Percentiles rank a stretch among this genome's conserved stretches.
These are phyloP conservation scores for Helicolenus hilgendorfi DNA, from an alignment of 2,797 vertebrate species.

Conservation along the genomic window DNA sequence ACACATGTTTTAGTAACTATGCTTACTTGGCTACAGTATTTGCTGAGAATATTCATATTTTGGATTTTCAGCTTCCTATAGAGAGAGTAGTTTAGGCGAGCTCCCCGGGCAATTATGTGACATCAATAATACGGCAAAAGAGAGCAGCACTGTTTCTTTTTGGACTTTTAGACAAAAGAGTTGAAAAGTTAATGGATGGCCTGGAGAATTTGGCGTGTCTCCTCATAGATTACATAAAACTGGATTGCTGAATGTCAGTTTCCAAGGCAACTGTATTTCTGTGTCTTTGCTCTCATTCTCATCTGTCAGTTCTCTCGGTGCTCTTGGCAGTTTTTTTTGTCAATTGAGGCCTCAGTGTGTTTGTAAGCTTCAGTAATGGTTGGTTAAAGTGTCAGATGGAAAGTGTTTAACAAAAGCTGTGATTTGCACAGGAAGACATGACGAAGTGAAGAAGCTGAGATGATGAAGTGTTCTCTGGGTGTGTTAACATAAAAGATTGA, in stretches of 20 bases:
- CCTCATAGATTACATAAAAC: conserved; percentile 67
- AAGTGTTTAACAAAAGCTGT: conserved; percentile 21
- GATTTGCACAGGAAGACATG: conserved; percentile 4
- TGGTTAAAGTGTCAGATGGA: conserved; percentile 29
- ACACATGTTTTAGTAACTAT: not conserved
- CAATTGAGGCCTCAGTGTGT: conserved; percentile 34
- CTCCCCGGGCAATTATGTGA: not conserved
- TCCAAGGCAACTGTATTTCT: conserved; percentile 80
- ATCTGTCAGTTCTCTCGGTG: conserved; percentile 46
- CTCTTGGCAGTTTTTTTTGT: conserved; percentile 40
- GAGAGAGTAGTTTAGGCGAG: not conserved
- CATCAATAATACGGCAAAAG: conserved; percentile 12
- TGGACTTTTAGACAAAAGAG: conserved; percentile 26
- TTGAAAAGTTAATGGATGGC: conserved; percentile 66
- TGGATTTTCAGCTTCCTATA: not conserved
- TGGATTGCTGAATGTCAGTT: conserved; percentile 69
- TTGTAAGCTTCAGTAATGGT: conserved; percentile 26
- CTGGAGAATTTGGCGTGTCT: conserved; percentile 52
- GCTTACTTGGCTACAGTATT: not conserved
- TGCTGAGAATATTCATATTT: not conserved
- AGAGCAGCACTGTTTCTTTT: not conserved
- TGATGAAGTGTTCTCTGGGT: conserved; percentile 11
- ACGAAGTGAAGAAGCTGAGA: not conserved
- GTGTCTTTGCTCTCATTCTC: conserved; percentile 59
- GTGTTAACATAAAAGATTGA: not conserved